A percentile compares a stretch with the other conserved stretches of the same genome.
Conservation (phyloP, 2,113 vertebrate species). For the Megaleporinus macrocephalus region DNA sequence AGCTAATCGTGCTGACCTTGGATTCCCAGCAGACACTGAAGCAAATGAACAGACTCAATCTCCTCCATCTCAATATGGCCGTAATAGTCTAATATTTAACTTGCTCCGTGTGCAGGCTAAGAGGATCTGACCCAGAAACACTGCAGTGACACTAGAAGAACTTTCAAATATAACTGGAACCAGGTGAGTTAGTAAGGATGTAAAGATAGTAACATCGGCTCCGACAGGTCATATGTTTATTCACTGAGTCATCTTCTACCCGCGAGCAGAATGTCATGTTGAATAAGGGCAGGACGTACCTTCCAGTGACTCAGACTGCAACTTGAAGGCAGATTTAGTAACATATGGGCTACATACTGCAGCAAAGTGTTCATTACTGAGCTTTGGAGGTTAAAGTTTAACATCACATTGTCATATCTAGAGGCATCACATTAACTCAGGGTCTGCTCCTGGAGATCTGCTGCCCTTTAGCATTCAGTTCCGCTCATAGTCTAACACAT, state of each 20-base stretch:
- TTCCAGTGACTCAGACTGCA: constrained; percentile 12
- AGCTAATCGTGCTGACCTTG: constrained; percentile 32
- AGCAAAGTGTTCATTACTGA: background rate
- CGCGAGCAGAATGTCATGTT: constrained; percentile 20
- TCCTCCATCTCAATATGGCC: background rate
- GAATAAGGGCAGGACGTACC: constrained; percentile 22
- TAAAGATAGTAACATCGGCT: constrained; percentile 9
- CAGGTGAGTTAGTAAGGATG: background rate
- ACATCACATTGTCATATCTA: constrained; percentile 26
- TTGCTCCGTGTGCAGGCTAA: background rate
- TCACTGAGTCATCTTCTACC: constrained; percentile 17
- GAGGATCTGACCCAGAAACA: background rate
- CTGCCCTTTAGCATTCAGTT: background rate
- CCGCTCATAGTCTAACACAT: background rate
- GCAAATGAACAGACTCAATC: background rate
- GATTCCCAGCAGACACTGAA: constrained; percentile 17
- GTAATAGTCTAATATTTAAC: background rate
- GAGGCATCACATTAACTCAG: constrained; percentile 26
- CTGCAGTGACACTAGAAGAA: background rate
- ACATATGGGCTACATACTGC: background rate
- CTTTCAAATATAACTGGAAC: background rate
- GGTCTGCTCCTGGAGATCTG: background rate
- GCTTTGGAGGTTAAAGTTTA: constrained; percentile 31
- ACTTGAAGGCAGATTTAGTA: constrained; percentile 18
- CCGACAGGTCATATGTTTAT: constrained; percentile 11